Base-by-base conservation (phyloP, 2,797 vertebrate species). In the Phataginus tetradactyla region DNA sequence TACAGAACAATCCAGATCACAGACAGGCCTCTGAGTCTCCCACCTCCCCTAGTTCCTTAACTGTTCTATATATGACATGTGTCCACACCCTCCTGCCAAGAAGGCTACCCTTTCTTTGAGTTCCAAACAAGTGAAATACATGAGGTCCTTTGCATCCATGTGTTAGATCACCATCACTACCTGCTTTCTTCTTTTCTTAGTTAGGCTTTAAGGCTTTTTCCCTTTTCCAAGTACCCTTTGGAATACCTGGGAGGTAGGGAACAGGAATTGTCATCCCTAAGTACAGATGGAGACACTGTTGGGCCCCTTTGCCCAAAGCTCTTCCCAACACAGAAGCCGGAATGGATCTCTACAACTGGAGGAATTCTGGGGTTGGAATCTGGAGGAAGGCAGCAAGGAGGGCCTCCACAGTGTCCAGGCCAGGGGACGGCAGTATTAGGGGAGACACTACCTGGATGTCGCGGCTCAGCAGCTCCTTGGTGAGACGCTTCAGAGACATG, bases 381-480 rank as follows among this genome's bases (percentile, higher is more conserved):
- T 5, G 13, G n/a, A 51, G 15, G 37, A 20, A 29, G 45, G n/a
- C 2, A 42, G 42, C 45, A 75, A 45, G 4, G n/a, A 21, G 4
- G 25, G 53, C 37, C 29, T 25, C 23, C n/a, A 59, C 11, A 1
- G 10, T 1, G 25, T 25, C 39, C 10, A 4, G n/a, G 74, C 49
- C 1, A 1, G 34, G 27, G 69, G 59, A 17, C 11, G 59, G 39
- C 14, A 7, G n/a, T n/a, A 27, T 5, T 6, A 21, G 12, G 34
- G 78, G 51, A 61, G 42, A 57, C 0, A 34, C 37, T 98, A 99
- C 99, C 99, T 99, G 99, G 97, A 99, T 99, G 94, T 99, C 99
- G 6, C 96, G 98, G 94, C 99, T 98, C 1, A 99, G 98, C 57
- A 99, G 98, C 85, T 99, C 98, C 97, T 99, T 99, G 89, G 99